Evolutionary conservation across 37 sponge, comb jelly and placozoan species (phyloP).

Genomic region (Haliclona indistincta): DNA sequence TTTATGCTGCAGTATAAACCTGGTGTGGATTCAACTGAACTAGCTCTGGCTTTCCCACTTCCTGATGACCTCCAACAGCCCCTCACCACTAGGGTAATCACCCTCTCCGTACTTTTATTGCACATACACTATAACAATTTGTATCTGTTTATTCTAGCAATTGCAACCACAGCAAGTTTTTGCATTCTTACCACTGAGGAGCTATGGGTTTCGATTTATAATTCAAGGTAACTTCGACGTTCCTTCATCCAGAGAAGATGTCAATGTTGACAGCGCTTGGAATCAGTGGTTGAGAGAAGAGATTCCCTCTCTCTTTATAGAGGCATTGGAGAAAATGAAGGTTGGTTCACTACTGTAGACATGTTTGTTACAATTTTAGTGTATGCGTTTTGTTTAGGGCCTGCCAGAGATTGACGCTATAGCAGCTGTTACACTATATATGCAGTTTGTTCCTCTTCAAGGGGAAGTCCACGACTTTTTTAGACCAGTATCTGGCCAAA

Average conservation of each 20-base stretch:
- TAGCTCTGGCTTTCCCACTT: conserved; percentile 66
- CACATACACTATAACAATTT: neutral
- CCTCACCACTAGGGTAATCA: no score
- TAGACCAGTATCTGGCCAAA: conserved; percentile 44
- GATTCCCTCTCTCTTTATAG: conserved; percentile 37
- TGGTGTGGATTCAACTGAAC: conserved; percentile 55
- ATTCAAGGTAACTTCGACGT: conserved; percentile 77
- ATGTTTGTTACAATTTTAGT: no score
- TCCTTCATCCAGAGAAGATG: conserved; percentile 65
- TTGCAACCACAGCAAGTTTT: conserved; percentile 64
- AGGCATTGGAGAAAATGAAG: neutral
- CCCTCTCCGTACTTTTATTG: neutral
- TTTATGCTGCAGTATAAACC: conserved; percentile 56
- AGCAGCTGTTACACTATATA: conserved; percentile 41
- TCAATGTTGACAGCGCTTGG: conserved; percentile 60
- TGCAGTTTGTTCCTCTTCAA: conserved; percentile 66
- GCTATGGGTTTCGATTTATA: conserved; percentile 68
- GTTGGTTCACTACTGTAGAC: neutral
- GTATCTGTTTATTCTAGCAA: conserved; percentile 13
- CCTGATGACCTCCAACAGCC: conserved; percentile 22
- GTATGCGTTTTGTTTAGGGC: conserved; percentile 1
- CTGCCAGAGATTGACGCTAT: conserved; percentile 13
- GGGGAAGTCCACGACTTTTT: conserved; percentile 71
- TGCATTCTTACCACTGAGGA: conserved; percentile 69
- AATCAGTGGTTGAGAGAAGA: conserved; percentile 73